Base-by-base conservation (phyloP, 2,797 vertebrate genomes). In the Muscicapa striata region DNA sequence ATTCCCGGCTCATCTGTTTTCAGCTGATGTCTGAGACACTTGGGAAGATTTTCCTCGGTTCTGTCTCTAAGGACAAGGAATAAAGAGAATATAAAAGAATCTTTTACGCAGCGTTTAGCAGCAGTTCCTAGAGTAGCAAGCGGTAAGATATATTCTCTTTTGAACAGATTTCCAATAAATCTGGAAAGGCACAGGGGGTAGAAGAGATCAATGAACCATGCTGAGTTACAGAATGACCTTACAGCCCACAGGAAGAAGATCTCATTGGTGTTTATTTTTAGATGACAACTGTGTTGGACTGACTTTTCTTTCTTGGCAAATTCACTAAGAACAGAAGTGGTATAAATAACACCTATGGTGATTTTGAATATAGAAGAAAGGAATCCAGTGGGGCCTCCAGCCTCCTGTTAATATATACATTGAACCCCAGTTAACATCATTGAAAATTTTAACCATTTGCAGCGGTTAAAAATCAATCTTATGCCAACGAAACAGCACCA, bases 251-350 rank as follows among this genome's bases (percentile, higher is more conserved):
- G 93, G 94, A 96, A 92, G 78, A 90, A 89, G 87, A 95, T 84
- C 59, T 91, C 69, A 77, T 84, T 89, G 75, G 79, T 94, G 90
- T 96, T 97, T 97, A 97, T 97, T 97, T 96, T 97, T 93, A 95
- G 93, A 93, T 70, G 88, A 94, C 75, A 90, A 93, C 93, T 74
- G 59, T 85, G 52, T 91, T 90, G 92, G 88, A 81, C 54, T 91
- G 80, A 81, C 67, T 92, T 95, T 91, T 91, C 55, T 76, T 86
- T 90, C 87, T 87, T 94, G 94, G 77, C 93, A 88, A 93, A 83
- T 66, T 13, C 57, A 48, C 27, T 84, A 41, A 93, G 90, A 94
- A 79, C 57, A 92, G 80, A 89, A 83, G 40, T 59, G 73, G 64
- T 49, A 85, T 94, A 92, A 94, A 89, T 80, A 90, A 80, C 64